Conservation (phyloP, 2,888 invertebrate genomes). For the Andrena chrysosceles region DNA sequence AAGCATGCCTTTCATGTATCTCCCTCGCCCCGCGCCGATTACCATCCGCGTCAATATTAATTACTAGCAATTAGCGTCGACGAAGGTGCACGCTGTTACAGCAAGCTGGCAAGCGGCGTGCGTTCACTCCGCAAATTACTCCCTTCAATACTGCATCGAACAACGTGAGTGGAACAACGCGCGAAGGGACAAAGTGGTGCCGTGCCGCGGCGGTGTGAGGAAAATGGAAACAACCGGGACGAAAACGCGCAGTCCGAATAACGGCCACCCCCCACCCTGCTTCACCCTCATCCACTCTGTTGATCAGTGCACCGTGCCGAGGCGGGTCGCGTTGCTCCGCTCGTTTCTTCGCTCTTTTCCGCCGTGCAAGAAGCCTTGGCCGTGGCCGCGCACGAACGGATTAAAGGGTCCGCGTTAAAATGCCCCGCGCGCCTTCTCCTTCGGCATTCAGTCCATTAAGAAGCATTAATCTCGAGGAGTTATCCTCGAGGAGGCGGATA, state of each 20-base stretch:
- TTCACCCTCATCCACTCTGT: not conserved
- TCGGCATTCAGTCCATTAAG: slow-evolving; percentile 70
- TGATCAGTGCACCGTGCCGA: no score
- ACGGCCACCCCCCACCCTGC: not conserved
- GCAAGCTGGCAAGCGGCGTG: not conserved
- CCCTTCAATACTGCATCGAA: slow-evolving; percentile 29
- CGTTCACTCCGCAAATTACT: slow-evolving; percentile 22
- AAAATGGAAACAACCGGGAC: slow-evolving; percentile 16
- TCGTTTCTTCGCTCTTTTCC: slow-evolving; percentile 1
- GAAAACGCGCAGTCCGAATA: slow-evolving; percentile 19
- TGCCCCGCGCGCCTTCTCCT: slow-evolving; percentile 53
- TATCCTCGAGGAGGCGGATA: slow-evolving; percentile 62
- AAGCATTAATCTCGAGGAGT: slow-evolving; percentile 73
- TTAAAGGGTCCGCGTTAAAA: slow-evolving; percentile 64
- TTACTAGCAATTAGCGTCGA: slow-evolving; percentile 22
- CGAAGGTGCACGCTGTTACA: slow-evolving; percentile 14
- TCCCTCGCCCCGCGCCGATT: slow-evolving; percentile 10
- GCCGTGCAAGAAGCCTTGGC: not conserved
- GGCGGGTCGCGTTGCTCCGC: not conserved
- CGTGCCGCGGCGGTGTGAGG: slow-evolving; percentile 6
- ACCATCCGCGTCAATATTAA: slow-evolving; percentile 21
- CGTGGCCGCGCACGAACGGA: slow-evolving; percentile 33
- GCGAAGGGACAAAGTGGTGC: not conserved
- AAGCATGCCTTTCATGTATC: slow-evolving; percentile 15
- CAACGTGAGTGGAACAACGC: slow-evolving; percentile 17